phyloP scores from a whole-genome alignment of 2,888 invertebrate species.

The Volucella inflata region DNA sequence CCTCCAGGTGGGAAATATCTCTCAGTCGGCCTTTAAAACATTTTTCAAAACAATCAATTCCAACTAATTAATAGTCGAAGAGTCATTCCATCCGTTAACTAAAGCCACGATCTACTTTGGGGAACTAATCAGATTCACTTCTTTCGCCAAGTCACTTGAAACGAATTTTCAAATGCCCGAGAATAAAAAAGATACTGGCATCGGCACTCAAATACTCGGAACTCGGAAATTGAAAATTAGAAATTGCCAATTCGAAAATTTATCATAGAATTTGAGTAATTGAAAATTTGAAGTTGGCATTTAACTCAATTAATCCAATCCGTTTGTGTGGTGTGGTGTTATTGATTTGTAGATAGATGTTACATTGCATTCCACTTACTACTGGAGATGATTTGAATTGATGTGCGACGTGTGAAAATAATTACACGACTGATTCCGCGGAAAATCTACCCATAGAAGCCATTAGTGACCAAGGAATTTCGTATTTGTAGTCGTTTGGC shows the following conservation, averaged over 20 bases:
- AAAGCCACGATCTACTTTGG: conserved; percentile 11
- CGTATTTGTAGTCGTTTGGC: not conserved
- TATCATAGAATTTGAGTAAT: too few relatives aligned
- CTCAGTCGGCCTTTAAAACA: not conserved
- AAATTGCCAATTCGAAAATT: too few relatives aligned
- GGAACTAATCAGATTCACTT: conserved; percentile 8
- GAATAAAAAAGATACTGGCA: not conserved
- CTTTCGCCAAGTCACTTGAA: conserved; percentile 5
- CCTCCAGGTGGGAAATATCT: not conserved
- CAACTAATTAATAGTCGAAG: conserved; percentile 18
- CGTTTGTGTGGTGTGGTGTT: conserved; percentile 24
- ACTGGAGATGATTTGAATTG: conserved; percentile 46
- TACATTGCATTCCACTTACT: conserved; percentile 24
- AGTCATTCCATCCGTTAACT: not conserved
- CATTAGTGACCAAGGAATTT: too few relatives aligned
- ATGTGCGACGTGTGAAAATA: conserved; percentile 65
- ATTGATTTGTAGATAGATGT: conserved; percentile 31
- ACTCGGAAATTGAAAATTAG: too few relatives aligned
- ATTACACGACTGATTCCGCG: conserved; percentile 60
- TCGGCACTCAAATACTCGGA: too few relatives aligned
- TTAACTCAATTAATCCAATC: conserved; percentile 52
- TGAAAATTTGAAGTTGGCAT: conserved; percentile 4
- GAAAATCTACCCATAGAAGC: not conserved
- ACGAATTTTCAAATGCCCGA: not conserved
- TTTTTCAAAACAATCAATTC: conserved; percentile 7